These are phyloP conservation scores for Hemibagrus wyckioides DNA, from an alignment of 2,113 vertebrate genomes.

Conservation along the genomic window DNA sequence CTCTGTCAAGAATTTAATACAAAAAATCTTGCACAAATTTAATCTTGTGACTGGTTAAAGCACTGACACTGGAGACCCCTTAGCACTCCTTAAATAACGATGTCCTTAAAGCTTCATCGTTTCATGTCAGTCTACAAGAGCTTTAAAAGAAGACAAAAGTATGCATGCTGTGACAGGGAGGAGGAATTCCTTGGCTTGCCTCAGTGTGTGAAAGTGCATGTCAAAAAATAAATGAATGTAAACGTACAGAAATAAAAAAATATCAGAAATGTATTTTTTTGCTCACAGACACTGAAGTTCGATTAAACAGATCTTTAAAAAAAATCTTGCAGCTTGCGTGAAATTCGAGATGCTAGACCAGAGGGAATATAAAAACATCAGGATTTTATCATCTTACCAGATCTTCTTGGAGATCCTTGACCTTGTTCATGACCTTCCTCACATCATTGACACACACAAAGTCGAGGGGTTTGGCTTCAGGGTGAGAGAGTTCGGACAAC, in stretches of 20 bases:
- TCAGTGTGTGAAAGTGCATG: not conserved
- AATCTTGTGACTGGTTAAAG: not conserved
- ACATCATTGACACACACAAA: constrained; percentile 67
- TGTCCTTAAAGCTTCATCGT: not conserved
- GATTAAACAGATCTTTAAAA: not conserved
- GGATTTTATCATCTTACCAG: constrained; percentile 59
- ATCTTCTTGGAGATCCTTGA: constrained; percentile 56
- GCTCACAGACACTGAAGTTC: not conserved
- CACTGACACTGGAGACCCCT: not conserved
- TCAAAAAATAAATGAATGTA: too few species aligned
- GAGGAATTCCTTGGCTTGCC: not conserved
- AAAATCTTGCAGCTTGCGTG: not conserved
- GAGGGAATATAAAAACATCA: not conserved
- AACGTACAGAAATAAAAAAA: not conserved
- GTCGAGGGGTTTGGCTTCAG: constrained; percentile 58
- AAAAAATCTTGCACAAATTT: too few species aligned
- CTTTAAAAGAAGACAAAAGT: not conserved
- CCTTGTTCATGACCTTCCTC: constrained; percentile 66
- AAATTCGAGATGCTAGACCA: not conserved
- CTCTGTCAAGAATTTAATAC: not conserved
- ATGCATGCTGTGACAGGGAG: not conserved
- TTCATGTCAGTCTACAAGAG: not conserved
- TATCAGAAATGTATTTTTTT: not conserved
- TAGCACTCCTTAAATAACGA: not conserved
- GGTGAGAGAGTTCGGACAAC: constrained; percentile 61